Evolutionary conservation across 2,888 invertebrate species (phyloP), one percentile per base, ranked within the genome.

Genomic region (Crioceris asparagi): DNA sequence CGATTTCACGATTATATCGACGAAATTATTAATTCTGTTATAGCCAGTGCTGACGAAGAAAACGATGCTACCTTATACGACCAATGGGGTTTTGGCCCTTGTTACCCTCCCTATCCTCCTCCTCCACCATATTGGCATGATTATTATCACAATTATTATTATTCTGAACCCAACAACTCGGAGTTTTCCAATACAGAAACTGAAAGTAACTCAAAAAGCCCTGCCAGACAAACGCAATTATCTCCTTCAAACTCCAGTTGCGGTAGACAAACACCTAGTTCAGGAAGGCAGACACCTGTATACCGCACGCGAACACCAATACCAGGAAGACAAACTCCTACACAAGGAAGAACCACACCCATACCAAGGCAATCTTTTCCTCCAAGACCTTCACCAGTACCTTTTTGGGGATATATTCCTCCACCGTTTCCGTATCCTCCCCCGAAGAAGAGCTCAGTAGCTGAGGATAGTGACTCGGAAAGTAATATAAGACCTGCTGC

Each of bases 11-110:
- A 25, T 33, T 2, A 38, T 29, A 35, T 32, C 29, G 41, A 44
- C 40, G 36, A 37, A 6, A 27, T 27, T 27, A 15, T 25, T 33
- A 17, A 33, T 33, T 33, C 52, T 62, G 59, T 65, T 65, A 56
- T 62, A 65, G 65, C 62, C 54, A 61, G 59, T 60, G 59, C 54
- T 59, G 57, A 57, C 50, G 48, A 53, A 41, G 43, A 40, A 45
- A 48, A 48, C 49, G 58, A 55, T 53, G 55, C 54, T 49, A 45
- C 54, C 49, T 55, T 50, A 45, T 49, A 50, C 46, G 51, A 53
- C 40, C 55, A 54, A 48, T 50, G 54, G 48, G 47, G 54, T 41
- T 52, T 56, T 47, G 55, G 53, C 37, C 56, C 54, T 40, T 49
- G 49, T 38, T 52, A 54, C 39, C 55, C 55, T 49, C 52, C 38